These are phyloP conservation scores for Mycteria americana DNA, from an alignment of 2,797 vertebrate species.

Conservation along the genomic window DNA sequence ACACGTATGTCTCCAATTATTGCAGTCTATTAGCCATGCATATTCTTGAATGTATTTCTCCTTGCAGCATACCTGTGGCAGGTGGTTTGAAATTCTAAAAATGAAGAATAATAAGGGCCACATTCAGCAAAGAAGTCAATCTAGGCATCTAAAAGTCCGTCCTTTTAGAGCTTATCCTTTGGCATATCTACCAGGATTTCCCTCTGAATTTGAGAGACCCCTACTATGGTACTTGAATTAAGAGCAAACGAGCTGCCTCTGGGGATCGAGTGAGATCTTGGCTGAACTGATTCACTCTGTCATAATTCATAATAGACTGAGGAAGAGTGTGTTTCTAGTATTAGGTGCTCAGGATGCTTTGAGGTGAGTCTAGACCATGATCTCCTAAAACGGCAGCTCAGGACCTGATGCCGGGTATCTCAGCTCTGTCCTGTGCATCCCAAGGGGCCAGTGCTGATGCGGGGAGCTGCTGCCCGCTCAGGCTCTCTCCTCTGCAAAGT, in stretches of 20 bases:
- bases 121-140: not conserved
- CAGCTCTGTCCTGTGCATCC: not conserved
- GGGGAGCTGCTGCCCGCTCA: not conserved
- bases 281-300: not conserved
- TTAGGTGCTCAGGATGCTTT: not conserved
- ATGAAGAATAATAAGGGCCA: not conserved
- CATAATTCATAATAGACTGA: not conserved
- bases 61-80: not conserved
- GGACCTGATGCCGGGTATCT: not conserved
- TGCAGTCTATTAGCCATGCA: not conserved
- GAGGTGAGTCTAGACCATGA: not conserved
- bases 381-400: not conserved
- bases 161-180: not conserved
- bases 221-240: not conserved
- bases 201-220: not conserved
- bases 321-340: not conserved
- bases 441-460: not conserved
- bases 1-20: not conserved
- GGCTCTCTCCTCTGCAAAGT: not conserved
- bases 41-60: not conserved
- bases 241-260: not conserved
- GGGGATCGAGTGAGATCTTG: not conserved
- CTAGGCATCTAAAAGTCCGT: not conserved
- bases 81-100: not conserved
- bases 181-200: not conserved